Conservation (phyloP, 2,797 vertebrate species). For the Syngnathus acus region DNA sequence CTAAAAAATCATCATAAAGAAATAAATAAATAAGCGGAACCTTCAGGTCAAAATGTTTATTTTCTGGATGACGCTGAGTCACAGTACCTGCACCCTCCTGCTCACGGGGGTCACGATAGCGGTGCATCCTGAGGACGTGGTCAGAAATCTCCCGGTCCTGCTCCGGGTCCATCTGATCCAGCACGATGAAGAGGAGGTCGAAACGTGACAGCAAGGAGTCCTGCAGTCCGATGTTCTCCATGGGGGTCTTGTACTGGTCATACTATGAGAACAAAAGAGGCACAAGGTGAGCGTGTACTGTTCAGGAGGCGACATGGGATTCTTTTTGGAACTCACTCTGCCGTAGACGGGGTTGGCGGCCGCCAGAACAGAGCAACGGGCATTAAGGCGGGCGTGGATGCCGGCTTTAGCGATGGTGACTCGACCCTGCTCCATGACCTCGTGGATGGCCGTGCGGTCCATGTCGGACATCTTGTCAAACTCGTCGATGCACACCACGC, state of each 20-base stretch:
- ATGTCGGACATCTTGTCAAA: slow-evolving; percentile 99
- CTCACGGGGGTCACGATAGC: slow-evolving; percentile 84
- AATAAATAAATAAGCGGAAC: too few species aligned
- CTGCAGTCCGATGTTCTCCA: slow-evolving; percentile 98
- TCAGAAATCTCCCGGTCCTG: slow-evolving; percentile 92
- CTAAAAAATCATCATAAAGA: slow-evolving; percentile 45
- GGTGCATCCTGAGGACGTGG: slow-evolving; percentile 92
- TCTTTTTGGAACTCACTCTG: slow-evolving; percentile 67
- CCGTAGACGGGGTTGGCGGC: slow-evolving; percentile 95
- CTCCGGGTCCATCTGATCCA: slow-evolving; percentile 95
- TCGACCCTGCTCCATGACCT: slow-evolving; percentile 97
- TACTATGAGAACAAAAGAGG: slow-evolving; percentile 67
- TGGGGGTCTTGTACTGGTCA: slow-evolving; percentile 95
- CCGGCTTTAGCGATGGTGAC: slow-evolving; percentile 97
- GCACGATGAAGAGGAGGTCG: slow-evolving; percentile 92
- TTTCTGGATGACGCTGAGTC: neutral
- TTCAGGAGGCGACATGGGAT: neutral
- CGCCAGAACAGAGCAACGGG: slow-evolving; percentile 92
- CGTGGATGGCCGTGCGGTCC: slow-evolving; percentile 96
- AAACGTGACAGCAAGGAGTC: slow-evolving; percentile 94
- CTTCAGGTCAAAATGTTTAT: neutral
- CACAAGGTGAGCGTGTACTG: too few species aligned
- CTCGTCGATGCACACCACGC: slow-evolving; percentile 95
- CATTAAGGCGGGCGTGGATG: slow-evolving; percentile 95
- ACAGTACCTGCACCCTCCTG: slow-evolving; percentile 79